Base-by-base conservation (phyloP, 2,797 vertebrate genomes). In the Eulemur mongoz region DNA sequence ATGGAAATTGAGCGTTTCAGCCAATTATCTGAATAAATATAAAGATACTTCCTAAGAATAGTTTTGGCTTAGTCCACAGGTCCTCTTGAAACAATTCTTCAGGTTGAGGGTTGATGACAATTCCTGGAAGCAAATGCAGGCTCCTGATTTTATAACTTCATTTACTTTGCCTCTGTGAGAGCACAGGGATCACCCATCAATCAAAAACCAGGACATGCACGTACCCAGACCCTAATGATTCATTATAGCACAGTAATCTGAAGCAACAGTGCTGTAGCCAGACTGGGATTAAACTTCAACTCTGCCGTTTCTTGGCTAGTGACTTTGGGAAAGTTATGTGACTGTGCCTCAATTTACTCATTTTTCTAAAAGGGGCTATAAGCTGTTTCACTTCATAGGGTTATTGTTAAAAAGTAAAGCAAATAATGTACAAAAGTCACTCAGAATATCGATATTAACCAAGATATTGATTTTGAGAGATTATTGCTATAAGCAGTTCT, bases 1-100 rank as follows among this genome's bases (percentile, higher is more conserved):
- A 94, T 81, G 40, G 63, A 97, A 96, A 96, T 96, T 59, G 43
- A 93, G 27, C 52, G 38, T 73, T 92, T 95, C 45, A 80, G 63
- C 45, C 57, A 93, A 73, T 83, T 79, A 89, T 87, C 23, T 67
- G 50, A 89, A 95, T 91, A 96, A 92, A 94, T 89, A 84, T 18
- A 91, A 95, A 91, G 43, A 43, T 81, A 92, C 2, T 45, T 43
- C 67, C 54, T 81, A 54, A 70, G 35, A 20, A 84, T 57, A 72
- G 25, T 69, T 89, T 57, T 95, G 82, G 65, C 30, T 25, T 50
- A 25, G n/a, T 40, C 50, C 76, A 69, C 3, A 54, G 14, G 52
- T 63, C 3, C 23, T 25, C 54, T 75, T 67, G 20, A 90, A 87
- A 96, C 6, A 82, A 50, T 78, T 50, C 54, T 83, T 63, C 38